Evolutionary conservation across 2,113 vertebrate genomes (phyloP), one percentile per base, ranked within the genome.

Genomic region (Cyphomyrus plagiostoma): DNA sequence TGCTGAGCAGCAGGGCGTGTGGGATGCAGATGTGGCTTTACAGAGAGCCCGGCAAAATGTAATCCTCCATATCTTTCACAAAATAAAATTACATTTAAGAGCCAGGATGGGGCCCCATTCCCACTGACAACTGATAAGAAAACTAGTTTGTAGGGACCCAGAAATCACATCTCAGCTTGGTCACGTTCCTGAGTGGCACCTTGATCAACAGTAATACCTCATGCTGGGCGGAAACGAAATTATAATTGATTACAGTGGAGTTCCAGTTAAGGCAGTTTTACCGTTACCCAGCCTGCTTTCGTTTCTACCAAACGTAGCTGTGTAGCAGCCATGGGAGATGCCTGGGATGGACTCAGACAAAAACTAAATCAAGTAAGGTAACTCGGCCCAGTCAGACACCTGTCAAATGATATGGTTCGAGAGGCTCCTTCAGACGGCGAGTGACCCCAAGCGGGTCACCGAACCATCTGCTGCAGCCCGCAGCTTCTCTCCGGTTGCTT

Each of bases 191-290:
- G 70, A 90, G 45, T 87, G 52, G 50, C 45, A 30, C 74, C 74
- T 83, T 35, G 62, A 87, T 87, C 66, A 87, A 48, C 62, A 45
- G 23, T n/a, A 87, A 53, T 66, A 53, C 39, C 50, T n/a, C 45
- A 53, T 2, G 30, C 85, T 53, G 83, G 19, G 13, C 26, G 9
- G 19, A n/a, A 50, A 66, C 39, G 4, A 87, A 53, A 80, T 87
- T 90, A 66, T 80, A 87, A 90, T 80, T 90, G 89, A 90, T 87
- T 90, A 86, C 87, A 87, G 87, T 35, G 26, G 39, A 49, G 48
- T 87, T 48, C 8, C 48, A 66, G 85, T 23, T 42, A 85, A 82
- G 53, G 52, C 53, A 52, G 17, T 15, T 77, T 89, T 89, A 8
- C 50, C 26, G 53, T 87, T 87, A 30, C 85, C 85, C 45, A 87